Evolutionary conservation across 1,140 invertebrate species (phyloP), one percentile per base, ranked within the genome.

Genomic region (Phymastichus coffea): DNA sequence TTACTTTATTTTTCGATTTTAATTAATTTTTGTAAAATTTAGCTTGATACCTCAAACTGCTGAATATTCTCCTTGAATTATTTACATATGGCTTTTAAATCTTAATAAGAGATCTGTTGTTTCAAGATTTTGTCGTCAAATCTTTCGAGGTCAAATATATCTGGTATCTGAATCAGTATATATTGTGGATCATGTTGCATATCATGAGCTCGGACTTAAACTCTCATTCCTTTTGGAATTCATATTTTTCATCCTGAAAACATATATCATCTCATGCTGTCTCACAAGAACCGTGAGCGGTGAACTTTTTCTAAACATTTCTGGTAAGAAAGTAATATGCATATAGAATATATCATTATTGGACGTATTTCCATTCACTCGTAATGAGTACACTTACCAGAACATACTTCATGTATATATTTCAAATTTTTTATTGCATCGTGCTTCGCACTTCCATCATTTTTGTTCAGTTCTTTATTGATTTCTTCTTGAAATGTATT

Each of bases 121-220:
- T 74, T 54, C 20, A 73, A 63, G 47, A 80, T 77, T 59, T 83
- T 80, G 9, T 77, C 74, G 2, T 79, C 56, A 67, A 87, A 88
- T 53, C 86, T 74, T 63, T 88, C 84, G 0, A 87, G 87, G 64
- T 83, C 77, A 64, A 85, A 89, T n/a, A n/a, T n/a, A n/a, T n/a
- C n/a, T n/a, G 54, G 71, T 62, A 33, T 83, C 70, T 4, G 87
- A 84, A 41, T 87, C 75, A 0, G 79, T 75, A 65, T 80, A 88
- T 40, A 82, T 33, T 82, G 76, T 1, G 78, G 69, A 57, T 82
- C 81, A 12, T 77, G 69, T 51, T 86, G 84, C 17, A 87, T 58
- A 12, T 81, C 81, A 57, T 80, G 82, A 10, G 83, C 80, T 51
- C 82, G 81, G 15, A 87, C 80, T 7, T 80, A 73, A 2, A 85